Conservation (phyloP, 2,113 vertebrate species). For the Loxodonta africana region DNA sequence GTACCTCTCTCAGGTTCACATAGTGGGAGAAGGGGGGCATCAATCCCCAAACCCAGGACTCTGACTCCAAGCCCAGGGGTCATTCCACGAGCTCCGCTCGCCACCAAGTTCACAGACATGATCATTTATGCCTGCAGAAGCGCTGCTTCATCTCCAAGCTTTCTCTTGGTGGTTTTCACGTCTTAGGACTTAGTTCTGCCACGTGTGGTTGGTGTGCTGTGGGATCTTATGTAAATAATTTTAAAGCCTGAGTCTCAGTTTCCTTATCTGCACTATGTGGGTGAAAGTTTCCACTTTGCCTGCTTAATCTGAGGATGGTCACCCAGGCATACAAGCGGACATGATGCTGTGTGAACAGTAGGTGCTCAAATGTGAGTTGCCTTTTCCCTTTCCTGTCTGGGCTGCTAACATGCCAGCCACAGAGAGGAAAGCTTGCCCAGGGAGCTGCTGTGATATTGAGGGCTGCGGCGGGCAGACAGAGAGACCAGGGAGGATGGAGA, state of each 20-base stretch:
- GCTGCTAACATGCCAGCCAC: background rate
- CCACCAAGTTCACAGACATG: background rate
- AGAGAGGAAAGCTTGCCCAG: fast-evolving
- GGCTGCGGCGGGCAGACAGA: background rate
- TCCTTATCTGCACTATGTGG: background rate
- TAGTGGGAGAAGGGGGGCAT: fast-evolving
- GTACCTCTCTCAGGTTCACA: background rate
- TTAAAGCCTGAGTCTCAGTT: background rate
- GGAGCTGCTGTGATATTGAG: too few relatives aligned
- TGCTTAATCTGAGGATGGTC: background rate
- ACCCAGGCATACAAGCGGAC: fast-evolving
- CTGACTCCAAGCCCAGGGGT: background rate
- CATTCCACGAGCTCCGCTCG: background rate
- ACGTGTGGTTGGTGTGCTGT: fast-evolving
- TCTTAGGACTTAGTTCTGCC: background rate
- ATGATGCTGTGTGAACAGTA: fast-evolving
- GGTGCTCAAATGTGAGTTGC: background rate
- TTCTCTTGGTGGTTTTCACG: background rate
- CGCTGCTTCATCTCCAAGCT: fast-evolving
- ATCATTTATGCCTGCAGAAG: fast-evolving
- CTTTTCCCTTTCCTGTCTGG: background rate
- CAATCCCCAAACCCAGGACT: background rate
- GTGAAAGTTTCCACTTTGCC: fast-evolving
- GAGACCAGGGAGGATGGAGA: fast-evolving
- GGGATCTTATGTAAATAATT: fast-evolving